Conservation (phyloP, 2,888 invertebrate genomes). For the Girardia tigrina region DNA sequence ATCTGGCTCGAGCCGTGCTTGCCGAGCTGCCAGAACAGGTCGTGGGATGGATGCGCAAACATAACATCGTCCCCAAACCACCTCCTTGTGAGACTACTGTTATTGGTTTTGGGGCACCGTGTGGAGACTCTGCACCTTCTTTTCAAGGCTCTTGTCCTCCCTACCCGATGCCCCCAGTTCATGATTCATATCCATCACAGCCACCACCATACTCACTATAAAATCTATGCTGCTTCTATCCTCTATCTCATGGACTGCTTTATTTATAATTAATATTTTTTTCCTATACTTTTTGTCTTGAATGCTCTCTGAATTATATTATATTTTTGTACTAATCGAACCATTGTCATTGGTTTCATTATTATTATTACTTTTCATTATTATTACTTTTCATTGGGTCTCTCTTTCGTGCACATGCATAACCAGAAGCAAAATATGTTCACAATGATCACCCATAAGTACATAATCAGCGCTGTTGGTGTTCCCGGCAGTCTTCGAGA, state of each 20-base stretch:
- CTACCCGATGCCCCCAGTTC: neutral
- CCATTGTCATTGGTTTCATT: neutral
- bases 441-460: too few species aligned
- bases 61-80: slow-evolving; percentile 41
- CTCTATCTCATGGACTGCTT: neutral
- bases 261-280: neutral
- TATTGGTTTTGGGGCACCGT: neutral
- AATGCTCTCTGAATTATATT: neutral
- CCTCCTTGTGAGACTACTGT: neutral
- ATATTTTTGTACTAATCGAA: neutral
- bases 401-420: too few species aligned
- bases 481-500: too few species aligned
- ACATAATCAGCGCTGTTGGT: too few species aligned
- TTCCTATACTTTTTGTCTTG: neutral
- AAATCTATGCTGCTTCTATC: neutral
- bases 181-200: neutral
- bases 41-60: slow-evolving; percentile 52
- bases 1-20: slow-evolving; percentile 54
- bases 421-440: too few species aligned
- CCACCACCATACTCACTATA: neutral
- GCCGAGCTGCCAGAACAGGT: slow-evolving; percentile 51
- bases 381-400: too few species aligned
- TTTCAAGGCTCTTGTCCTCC: neutral
- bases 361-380: neutral
- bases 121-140: neutral